Conservation (phyloP, 2,113 vertebrate species). For the Pica pica region DNA sequence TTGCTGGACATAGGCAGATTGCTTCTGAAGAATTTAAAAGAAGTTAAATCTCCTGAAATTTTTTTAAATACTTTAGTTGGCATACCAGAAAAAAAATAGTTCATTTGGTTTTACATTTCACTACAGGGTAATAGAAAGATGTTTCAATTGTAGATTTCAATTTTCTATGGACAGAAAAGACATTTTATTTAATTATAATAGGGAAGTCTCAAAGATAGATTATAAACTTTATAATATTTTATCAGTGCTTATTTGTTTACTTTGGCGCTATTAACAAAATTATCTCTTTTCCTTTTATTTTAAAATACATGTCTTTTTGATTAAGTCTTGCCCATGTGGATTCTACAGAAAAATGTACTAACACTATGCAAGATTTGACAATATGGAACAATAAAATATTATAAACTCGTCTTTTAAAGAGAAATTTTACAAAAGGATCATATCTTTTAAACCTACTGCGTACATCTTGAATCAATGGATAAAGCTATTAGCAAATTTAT, state of each 20-base stretch:
- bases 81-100: neutral
- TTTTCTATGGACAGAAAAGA: neutral
- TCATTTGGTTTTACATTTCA: neutral
- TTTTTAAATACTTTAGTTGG: neutral
- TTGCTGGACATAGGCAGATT: neutral
- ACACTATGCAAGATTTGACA: neutral
- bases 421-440: neutral
- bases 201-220: neutral
- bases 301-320: neutral
- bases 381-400: neutral
- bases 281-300: neutral
- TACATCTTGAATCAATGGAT: slow-evolving; percentile 9
- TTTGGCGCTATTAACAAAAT: neutral
- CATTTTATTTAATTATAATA: neutral
- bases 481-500: slow-evolving; percentile 57
- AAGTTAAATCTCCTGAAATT: neutral
- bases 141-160: neutral
- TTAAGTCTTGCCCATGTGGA: neutral
- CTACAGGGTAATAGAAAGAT: neutral
- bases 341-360: neutral
- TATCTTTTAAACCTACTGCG: neutral
- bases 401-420: neutral
- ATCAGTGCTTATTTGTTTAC: neutral
- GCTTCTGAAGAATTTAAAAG: neutral
- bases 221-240: neutral